Conservation (phyloP, 2,113 vertebrate species). For the Passer domesticus region DNA sequence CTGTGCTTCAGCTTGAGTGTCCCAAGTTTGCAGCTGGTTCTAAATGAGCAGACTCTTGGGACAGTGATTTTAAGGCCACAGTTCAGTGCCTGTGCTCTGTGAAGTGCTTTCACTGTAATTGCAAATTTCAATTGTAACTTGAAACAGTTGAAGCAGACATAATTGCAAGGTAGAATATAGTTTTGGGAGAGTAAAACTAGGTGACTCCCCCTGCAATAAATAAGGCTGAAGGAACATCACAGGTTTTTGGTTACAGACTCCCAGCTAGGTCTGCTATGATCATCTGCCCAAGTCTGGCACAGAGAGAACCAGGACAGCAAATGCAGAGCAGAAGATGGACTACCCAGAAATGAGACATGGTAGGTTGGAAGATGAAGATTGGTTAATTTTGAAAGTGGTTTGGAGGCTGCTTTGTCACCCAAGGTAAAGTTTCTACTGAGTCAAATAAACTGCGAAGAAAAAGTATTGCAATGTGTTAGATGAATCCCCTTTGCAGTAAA, state of each 20-base stretch:
- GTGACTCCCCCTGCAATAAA: background rate
- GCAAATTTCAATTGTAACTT: background rate
- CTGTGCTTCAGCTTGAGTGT: background rate
- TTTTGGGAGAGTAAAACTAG: background rate
- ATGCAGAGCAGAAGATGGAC: background rate
- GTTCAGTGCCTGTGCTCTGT: background rate
- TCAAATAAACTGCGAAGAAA: background rate
- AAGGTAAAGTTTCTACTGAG: background rate
- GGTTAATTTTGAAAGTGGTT: background rate
- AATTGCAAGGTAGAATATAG: background rate
- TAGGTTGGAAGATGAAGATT: background rate
- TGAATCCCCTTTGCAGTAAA: background rate
- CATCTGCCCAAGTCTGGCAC: background rate
- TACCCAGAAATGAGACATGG: background rate
- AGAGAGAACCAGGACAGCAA: background rate
- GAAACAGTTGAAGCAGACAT: background rate
- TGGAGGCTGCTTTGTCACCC: background rate
- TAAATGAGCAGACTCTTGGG: background rate
- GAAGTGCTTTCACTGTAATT: background rate
- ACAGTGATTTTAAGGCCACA: background rate
- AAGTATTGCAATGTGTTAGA: fast-evolving
- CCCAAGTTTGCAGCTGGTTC: background rate
- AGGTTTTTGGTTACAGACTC: background rate
- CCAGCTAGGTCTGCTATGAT: background rate
- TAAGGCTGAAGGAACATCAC: background rate